Evolutionary conservation across 2,888 invertebrate species (phyloP).

Genomic region (Platypus cylindrus): DNA sequence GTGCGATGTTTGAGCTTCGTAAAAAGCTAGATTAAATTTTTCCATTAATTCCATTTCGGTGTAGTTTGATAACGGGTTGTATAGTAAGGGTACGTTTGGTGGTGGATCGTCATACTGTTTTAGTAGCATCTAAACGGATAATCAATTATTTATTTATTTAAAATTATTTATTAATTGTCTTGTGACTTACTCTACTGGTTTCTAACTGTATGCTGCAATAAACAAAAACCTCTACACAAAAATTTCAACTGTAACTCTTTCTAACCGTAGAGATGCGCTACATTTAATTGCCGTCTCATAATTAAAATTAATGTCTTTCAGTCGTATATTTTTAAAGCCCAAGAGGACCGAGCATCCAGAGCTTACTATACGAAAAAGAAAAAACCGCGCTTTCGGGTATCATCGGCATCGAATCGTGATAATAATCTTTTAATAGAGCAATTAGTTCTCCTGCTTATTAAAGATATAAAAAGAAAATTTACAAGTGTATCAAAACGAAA

Average conservation of each 20-base stretch:
- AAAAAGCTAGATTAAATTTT: constrained; percentile 35
- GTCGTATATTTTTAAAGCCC: constrained; percentile 22
- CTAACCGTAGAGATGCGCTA: no score
- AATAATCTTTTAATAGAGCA: no score
- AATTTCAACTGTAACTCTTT: no score
- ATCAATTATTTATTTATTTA: no score
- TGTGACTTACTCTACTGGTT: no score
- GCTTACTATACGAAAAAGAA: constrained; percentile 9
- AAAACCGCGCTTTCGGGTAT: constrained; percentile 16
- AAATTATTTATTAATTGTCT: not conserved
- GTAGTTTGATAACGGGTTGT: constrained; percentile 22
- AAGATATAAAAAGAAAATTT: no score
- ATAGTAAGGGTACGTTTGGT: constrained; percentile 20
- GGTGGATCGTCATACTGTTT: no score
- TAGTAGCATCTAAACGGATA: constrained; percentile 8
- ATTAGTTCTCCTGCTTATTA: no score
- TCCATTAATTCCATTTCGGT: constrained; percentile 32
- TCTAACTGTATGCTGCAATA: no score
- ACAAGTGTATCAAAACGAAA: no score
- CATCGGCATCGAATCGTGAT: constrained; percentile 13
- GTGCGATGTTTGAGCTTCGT: constrained; percentile 30
- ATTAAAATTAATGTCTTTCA: constrained; percentile 24
- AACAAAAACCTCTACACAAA: no score
- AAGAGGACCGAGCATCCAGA: constrained; percentile 14
- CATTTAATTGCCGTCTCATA: constrained; percentile 21